A percentile compares a stretch with the other conserved stretches of the same genome.
Evolutionary conservation across 1,140 invertebrate species (phyloP).

Genomic region (Scaptomyza montana): DNA sequence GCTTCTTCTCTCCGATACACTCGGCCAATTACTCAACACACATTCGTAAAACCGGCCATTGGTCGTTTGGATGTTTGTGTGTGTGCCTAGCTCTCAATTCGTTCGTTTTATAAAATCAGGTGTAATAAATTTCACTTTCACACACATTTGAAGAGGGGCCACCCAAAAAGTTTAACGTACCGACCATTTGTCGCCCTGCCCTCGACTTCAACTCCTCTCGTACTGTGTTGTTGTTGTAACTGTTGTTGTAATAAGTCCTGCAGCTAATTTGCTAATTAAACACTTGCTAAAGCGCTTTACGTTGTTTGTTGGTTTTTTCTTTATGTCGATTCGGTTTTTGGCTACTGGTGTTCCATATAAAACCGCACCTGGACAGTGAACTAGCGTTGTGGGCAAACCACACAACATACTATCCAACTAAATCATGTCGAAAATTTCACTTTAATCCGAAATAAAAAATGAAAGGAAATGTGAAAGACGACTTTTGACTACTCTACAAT

Average conservation of each 20-base stretch:
- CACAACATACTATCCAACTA: constrained; percentile 40
- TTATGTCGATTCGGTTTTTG: constrained; percentile 21
- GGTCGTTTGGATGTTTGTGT: constrained; percentile 10
- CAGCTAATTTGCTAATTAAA: constrained; percentile 66
- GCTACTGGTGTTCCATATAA: constrained; percentile 64
- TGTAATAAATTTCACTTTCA: constrained; percentile 81
- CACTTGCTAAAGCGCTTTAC: constrained; percentile 26
- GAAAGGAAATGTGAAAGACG: constrained; percentile 1
- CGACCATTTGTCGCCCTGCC: constrained; percentile 46
- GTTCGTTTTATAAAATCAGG: constrained; percentile 62
- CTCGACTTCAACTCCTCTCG: background rate
- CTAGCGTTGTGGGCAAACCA: constrained; percentile 13
- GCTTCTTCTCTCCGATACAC: constrained; percentile 2
- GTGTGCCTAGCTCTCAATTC: constrained; percentile 60
- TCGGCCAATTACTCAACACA: constrained; percentile 44
- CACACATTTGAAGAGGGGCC: constrained; percentile 63
- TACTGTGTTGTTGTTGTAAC: constrained; percentile 8
- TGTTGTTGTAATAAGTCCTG: constrained; percentile 18
- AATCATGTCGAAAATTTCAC: constrained; percentile 77
- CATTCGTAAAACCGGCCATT: constrained; percentile 27
- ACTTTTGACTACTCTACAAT: background rate
- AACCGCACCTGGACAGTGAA: constrained; percentile 46
- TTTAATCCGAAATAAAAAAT: constrained; percentile 29
- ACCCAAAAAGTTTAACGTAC: constrained; percentile 54
- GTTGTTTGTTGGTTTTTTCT: background rate